Evolutionary conservation across 2,888 invertebrate species (phyloP).

Genomic region (Rhagium mordax): DNA sequence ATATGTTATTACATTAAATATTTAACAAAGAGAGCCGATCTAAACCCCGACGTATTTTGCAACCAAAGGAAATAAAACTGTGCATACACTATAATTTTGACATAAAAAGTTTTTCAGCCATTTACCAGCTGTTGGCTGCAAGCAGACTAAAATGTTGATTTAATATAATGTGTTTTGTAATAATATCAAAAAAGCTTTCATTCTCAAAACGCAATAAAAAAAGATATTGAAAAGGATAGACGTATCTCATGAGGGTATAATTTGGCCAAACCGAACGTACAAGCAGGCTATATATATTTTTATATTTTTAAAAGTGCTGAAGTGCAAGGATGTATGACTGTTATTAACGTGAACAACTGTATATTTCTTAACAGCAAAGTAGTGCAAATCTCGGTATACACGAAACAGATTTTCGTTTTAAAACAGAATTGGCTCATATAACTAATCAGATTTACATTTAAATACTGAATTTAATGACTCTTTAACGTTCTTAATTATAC

Average conservation of each 20-base stretch:
- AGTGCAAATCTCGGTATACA: no score
- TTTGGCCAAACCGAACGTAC: constrained; percentile 1
- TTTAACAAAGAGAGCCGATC: background rate
- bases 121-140: constrained; percentile 5
- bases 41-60: background rate
- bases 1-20: background rate
- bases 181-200: background rate
- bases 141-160: constrained; percentile 13
- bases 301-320: background rate
- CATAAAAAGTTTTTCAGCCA: background rate
- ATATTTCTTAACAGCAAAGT: background rate
- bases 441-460: no score
- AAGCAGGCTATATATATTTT: background rate
- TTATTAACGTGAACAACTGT: background rate
- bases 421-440: no score
- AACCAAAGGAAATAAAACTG: constrained; percentile 1
- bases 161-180: background rate
- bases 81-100: constrained; percentile 9
- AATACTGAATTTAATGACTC: no score
- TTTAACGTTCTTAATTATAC: no score
- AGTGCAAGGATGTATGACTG: background rate
- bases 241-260: background rate
- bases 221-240: background rate
- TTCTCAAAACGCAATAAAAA: background rate
- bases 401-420: no score